phyloP scores from a whole-genome alignment of 2,888 invertebrate genomes.

The Zelleria hepariella region DNA sequence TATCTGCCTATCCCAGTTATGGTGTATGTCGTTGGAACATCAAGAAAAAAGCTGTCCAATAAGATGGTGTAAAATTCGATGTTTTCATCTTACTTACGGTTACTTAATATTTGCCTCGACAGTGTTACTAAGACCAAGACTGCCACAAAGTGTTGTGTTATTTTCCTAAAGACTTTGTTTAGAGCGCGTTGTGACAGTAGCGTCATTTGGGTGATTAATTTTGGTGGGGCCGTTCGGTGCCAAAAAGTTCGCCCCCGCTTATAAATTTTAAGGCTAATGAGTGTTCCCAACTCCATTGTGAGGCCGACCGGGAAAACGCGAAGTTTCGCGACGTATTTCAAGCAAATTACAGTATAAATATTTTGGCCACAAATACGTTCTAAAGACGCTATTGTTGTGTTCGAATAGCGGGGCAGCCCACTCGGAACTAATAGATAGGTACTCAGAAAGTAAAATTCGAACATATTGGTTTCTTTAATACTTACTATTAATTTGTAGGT shows the following conservation, averaged over 20 bases:
- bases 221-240: constrained; percentile 19
- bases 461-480: too few species aligned
- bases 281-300: constrained; percentile 29
- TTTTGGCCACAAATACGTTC: constrained; percentile 12
- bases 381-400: too few species aligned
- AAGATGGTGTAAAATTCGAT: too few species aligned
- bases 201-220: constrained; percentile 17
- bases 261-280: constrained; percentile 35
- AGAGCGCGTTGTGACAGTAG: background rate
- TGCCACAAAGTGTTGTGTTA: background rate
- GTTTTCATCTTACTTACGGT: too few species aligned
- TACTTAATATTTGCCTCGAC: too few species aligned
- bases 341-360: constrained; percentile 13
- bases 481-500: too few species aligned
- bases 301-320: constrained; percentile 22
- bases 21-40: too few species aligned
- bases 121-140: background rate
- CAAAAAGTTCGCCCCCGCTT: constrained; percentile 28
- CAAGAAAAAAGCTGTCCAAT: too few species aligned
- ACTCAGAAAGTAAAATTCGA: too few species aligned
- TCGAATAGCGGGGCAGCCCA: too few species aligned
- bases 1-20: too few species aligned
- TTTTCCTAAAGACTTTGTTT: background rate
- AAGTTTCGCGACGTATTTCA: constrained; percentile 7
- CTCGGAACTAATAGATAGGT: too few species aligned